Evolutionary conservation across 2,888 invertebrate genomes (phyloP).

Genomic region (Poecilobothrus nobilitatus): DNA sequence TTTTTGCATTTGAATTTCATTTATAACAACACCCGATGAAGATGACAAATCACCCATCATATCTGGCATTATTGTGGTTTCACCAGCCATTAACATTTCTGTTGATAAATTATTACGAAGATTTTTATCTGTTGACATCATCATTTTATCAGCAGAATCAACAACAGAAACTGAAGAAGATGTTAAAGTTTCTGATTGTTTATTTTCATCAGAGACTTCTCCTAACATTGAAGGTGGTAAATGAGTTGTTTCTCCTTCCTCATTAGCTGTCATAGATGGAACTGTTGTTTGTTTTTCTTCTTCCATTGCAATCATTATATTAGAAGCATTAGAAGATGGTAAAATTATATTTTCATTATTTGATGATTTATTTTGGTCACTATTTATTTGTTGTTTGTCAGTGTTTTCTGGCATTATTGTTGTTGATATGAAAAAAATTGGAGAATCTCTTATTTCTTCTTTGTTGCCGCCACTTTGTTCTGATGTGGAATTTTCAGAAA

Average conservation of each 20-base stretch:
- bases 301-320: background rate
- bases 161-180: background rate
- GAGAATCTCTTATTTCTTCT: conserved; percentile 14
- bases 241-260: background rate
- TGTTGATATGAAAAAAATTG: background rate
- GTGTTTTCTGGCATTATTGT: background rate
- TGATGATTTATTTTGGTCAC: background rate
- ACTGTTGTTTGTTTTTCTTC: background rate
- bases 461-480: conserved; percentile 27
- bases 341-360: background rate
- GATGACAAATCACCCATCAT: background rate
- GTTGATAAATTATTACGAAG: background rate
- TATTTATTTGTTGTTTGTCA: background rate
- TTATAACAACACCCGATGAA: background rate
- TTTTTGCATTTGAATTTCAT: background rate
- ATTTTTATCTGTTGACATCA: background rate
- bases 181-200: background rate
- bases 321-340: background rate
- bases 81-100: background rate
- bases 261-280: background rate
- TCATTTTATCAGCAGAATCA: background rate
- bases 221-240: background rate
- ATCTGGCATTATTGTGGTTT: background rate
- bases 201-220: background rate
- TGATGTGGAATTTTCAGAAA: too few species aligned